These are phyloP conservation scores for Psilopogon haemacephalus DNA, from an alignment of 2,113 vertebrate species.

Conservation along the genomic window DNA sequence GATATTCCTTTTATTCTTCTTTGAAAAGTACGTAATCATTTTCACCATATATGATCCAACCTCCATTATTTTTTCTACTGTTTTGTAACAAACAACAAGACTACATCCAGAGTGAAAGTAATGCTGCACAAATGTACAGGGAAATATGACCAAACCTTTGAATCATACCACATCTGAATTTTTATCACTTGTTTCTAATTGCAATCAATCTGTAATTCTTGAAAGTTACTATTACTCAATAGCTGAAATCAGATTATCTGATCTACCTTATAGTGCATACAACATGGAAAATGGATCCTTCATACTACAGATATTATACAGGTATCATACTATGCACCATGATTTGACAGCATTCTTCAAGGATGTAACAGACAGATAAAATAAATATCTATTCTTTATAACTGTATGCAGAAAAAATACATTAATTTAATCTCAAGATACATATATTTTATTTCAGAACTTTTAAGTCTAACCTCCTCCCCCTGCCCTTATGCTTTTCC, in stretches of 20 bases:
- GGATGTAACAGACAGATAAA: background rate
- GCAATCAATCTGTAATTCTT: background rate
- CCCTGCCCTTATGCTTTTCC: too few relatives aligned
- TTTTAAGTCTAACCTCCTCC: fast-evolving
- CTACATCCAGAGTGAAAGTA: background rate
- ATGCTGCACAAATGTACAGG: background rate
- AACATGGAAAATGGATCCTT: background rate
- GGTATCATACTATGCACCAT: background rate
- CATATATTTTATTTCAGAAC: background rate
- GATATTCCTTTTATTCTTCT: background rate
- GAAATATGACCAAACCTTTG: background rate
- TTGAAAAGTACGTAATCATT: background rate
- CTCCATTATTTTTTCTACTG: background rate
- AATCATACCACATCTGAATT: background rate
- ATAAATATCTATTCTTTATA: background rate
- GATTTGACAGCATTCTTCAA: background rate
- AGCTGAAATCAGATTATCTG: background rate
- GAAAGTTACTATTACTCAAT: background rate
- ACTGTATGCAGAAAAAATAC: background rate
- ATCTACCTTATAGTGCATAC: background rate
- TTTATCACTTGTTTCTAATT: background rate
- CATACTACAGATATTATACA: background rate
- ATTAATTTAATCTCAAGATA: background rate
- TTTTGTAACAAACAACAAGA: background rate
- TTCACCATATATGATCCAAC: background rate